Evolutionary conservation across 2,113 vertebrate species (phyloP).

Genomic region (Hippotragus niger): DNA sequence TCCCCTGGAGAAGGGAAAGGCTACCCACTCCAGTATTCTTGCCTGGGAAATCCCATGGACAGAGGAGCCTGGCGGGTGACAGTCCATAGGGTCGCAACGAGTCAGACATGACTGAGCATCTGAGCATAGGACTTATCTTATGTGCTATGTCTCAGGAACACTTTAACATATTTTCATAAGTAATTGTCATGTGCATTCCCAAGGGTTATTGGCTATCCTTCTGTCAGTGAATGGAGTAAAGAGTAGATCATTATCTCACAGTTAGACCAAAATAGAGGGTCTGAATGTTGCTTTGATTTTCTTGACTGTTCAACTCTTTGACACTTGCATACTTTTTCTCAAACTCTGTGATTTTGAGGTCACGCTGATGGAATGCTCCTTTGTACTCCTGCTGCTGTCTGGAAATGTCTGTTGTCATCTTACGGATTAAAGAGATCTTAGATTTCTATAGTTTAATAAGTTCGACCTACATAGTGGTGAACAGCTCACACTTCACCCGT

Average conservation of each 20-base stretch:
- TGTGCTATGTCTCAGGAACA: not conserved
- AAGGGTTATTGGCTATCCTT: not conserved
- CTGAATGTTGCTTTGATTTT: not conserved
- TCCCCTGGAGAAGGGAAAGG: not conserved
- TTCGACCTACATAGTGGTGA: conserved; percentile 38
- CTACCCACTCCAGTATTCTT: not conserved
- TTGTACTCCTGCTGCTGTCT: conserved; percentile 29
- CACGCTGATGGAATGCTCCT: conserved; percentile 18
- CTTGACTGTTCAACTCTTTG: not conserved
- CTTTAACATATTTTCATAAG: not conserved
- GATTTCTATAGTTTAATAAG: conserved; percentile 31
- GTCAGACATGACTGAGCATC: not conserved
- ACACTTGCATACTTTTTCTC: not conserved
- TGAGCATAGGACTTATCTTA: not conserved
- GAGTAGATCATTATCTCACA: not conserved
- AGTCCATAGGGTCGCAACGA: not conserved
- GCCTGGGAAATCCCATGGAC: not conserved
- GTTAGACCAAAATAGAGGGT: not conserved
- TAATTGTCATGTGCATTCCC: not conserved
- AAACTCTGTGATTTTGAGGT: not conserved
- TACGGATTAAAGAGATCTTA: conserved; percentile 38
- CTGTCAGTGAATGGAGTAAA: not conserved
- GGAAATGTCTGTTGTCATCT: conserved; percentile 26
- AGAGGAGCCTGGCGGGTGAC: not conserved
- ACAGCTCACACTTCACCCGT: not conserved